Evolutionary conservation across 1,140 invertebrate genomes (phyloP), one percentile per base, ranked within the genome.

Genomic region (Lordiphosa mommai): DNA sequence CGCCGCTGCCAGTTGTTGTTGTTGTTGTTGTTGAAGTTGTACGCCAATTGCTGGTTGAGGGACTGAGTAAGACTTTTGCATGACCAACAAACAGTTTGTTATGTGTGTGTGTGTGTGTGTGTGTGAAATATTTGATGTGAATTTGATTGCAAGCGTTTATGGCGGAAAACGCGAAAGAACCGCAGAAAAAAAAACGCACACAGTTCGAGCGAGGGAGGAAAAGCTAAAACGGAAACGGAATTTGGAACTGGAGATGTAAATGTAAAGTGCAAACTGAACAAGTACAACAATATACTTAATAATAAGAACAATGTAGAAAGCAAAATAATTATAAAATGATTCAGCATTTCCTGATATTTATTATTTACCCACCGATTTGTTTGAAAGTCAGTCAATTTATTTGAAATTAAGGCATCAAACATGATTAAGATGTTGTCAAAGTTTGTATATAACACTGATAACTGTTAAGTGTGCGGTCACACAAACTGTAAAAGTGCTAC

Each of bases 61-160:
- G 10, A 27, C 8, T 10, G 36, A 23, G 10, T 12, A 44, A 36
- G 8, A 20, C 34, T 59, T 51, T 65, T 60, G 61, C 76, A 82
- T 80, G 55, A 72, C 76, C 76, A 82, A 38, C 65, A 80, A 80
- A 80, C 76, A 60, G 74, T 67, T 82, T 80, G 70, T 55, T 61
- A 63, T 37, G 14, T 20, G 46, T 46, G 10, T 65, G 30, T 33
- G 50, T 40, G 44, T 65, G 44, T 34, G 34, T 34, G 48, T 79
- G 77, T 84, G 77, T 82, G 77, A 82, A 84, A 61, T 82, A 82
- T 82, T 82, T 82, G 72, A 82, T 77, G 76, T 77, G 69, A 74
- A 84, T 82, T 82, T 82, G 76, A 82, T 82, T 77, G 76, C 63
- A 37, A 77, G 72, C 77, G 77, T 84, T 82, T 82, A 82, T 80